phyloP scores from a whole-genome alignment of 1,140 invertebrate species.

The Delia radicum region DNA sequence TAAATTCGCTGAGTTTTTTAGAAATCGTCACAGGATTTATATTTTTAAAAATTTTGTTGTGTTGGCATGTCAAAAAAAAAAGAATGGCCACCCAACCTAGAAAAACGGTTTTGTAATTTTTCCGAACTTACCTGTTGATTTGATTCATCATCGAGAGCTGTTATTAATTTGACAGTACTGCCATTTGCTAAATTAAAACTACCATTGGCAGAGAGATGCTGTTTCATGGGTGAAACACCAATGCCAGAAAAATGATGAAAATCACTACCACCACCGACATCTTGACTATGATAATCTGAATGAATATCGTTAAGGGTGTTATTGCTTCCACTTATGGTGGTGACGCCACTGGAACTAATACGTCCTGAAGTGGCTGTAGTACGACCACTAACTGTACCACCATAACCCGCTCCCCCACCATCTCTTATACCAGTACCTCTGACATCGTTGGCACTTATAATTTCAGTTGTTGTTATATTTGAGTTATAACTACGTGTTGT shows the following conservation, averaged over 20 bases:
- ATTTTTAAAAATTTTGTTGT: too few relatives aligned
- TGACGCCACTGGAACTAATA: constrained; percentile 50
- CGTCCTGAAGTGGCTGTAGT: constrained; percentile 51
- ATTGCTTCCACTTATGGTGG: constrained; percentile 50
- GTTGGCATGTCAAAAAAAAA: too few relatives aligned
- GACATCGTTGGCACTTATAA: background rate
- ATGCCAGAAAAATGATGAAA: constrained; percentile 20
- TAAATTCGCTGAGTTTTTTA: too few relatives aligned
- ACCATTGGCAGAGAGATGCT: constrained; percentile 40
- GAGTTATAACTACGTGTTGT: constrained; percentile 51
- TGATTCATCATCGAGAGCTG: constrained; percentile 43
- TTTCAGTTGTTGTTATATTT: constrained; percentile 36
- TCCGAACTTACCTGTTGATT: constrained; percentile 52
- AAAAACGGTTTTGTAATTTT: too few relatives aligned
- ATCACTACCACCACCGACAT: constrained; percentile 30
- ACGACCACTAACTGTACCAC: constrained; percentile 37
- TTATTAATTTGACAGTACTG: constrained; percentile 48
- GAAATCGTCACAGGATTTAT: too few relatives aligned
- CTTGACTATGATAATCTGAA: constrained; percentile 36
- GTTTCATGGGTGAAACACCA: constrained; percentile 36
- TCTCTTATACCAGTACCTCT: background rate
- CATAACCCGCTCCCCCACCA: background rate
- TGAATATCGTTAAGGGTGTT: constrained; percentile 49
- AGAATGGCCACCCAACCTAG: too few relatives aligned
- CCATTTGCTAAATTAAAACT: constrained; percentile 44